These are phyloP conservation scores for Erythrocercus mccallii DNA, from an alignment of 2,113 vertebrate genomes.

Conservation along the genomic window DNA sequence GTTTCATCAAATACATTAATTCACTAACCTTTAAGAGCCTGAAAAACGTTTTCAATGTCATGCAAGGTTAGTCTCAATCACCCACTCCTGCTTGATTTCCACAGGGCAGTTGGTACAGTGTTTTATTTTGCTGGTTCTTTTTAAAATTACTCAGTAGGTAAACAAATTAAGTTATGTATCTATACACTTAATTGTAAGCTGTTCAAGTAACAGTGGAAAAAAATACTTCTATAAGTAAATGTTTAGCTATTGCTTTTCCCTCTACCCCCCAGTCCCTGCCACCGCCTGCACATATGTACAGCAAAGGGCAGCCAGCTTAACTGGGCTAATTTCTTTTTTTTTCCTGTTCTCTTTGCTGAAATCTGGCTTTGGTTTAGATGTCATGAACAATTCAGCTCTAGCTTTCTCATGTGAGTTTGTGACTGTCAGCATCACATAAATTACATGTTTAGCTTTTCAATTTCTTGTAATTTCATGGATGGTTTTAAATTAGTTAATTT, in stretches of 20 bases:
- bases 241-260: background rate
- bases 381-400: background rate
- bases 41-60: background rate
- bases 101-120: background rate
- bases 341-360: background rate
- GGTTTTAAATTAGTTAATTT: background rate
- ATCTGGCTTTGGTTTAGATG: background rate
- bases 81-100: background rate
- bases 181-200: background rate
- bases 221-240: background rate
- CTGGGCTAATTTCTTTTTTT: background rate
- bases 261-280: background rate
- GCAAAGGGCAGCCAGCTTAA: background rate
- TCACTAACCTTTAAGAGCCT: background rate
- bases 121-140: background rate
- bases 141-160: background rate
- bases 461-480: background rate
- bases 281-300: rapidly evolving
- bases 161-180: background rate
- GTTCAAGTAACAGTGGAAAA: background rate
- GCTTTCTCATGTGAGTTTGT: background rate
- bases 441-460: background rate
- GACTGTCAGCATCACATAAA: background rate
- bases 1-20: background rate
- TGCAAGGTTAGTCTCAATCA: background rate